Evolutionary conservation across 2,797 vertebrate genomes (phyloP).

Genomic region (Enteromius treurensis): DNA sequence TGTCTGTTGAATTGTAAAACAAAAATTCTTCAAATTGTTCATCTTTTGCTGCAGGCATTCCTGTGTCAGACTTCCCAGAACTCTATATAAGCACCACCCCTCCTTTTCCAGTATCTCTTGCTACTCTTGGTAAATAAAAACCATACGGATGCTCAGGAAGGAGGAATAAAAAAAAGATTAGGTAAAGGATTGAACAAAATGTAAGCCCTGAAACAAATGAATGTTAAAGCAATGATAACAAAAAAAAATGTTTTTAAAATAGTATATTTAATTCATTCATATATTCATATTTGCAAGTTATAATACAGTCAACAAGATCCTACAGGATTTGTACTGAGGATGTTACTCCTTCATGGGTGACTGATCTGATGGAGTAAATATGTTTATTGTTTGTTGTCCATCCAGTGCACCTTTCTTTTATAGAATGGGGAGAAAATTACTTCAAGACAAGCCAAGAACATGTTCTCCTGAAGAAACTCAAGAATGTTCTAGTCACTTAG

Average conservation of each 20-base stretch:
- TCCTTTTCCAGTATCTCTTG: conserved; percentile 55
- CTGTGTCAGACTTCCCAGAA: conserved; percentile 54
- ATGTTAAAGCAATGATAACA: not conserved
- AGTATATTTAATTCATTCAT: no score
- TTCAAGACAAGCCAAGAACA: not conserved
- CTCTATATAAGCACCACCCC: conserved; percentile 29
- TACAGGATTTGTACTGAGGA: not conserved
- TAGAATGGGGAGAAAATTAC: not conserved
- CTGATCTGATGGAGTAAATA: not conserved
- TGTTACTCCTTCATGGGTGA: not conserved
- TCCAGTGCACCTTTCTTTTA: conserved; percentile 2
- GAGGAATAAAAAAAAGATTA: conserved; percentile 43
- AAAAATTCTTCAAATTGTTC: conserved; percentile 41
- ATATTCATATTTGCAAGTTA: not conserved
- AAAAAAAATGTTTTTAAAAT: not conserved
- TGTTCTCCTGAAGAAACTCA: conserved; percentile 20
- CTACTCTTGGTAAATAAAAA: conserved; percentile 56
- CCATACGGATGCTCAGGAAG: conserved; percentile 52
- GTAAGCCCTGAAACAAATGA: conserved; percentile 1
- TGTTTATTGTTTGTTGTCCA: not conserved
- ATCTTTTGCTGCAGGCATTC: conserved; percentile 47
- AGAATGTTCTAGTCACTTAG: conserved; percentile 9
- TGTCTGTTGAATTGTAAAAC: conserved; percentile 43
- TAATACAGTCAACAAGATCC: not conserved
- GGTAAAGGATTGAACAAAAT: conserved; percentile 44